Percentiles rank a stretch among this genome's conserved stretches.
phyloP scores from a whole-genome alignment of 2,113 vertebrate genomes.

The Aleadryas rufinucha region DNA sequence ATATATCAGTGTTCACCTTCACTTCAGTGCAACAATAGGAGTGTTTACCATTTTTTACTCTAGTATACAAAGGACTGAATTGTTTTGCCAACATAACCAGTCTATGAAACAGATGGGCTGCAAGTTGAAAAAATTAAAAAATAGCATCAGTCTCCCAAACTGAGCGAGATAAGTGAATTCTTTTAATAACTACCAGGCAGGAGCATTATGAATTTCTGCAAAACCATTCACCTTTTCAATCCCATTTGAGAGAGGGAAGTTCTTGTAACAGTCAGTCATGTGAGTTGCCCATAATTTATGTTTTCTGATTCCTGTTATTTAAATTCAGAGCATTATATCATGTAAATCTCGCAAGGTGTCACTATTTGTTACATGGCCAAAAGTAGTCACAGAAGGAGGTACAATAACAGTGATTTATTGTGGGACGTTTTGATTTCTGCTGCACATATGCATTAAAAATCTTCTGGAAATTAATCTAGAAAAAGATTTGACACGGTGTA shows the following conservation, averaged over 20 bases:
- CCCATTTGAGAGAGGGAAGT: neutral
- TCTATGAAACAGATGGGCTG: constrained; percentile 20
- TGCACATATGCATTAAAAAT: constrained; percentile 43
- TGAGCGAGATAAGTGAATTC: neutral
- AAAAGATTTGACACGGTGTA: constrained; percentile 22
- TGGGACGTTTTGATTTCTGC: constrained; percentile 39
- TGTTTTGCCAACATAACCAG: constrained; percentile 16
- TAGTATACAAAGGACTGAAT: constrained; percentile 12
- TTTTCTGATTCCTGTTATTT: constrained; percentile 28
- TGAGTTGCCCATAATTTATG: constrained; percentile 22
- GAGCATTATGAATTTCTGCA: constrained; percentile 1
- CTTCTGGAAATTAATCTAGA: constrained; percentile 47
- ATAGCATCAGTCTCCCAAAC: neutral
- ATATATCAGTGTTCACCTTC: constrained; percentile 29
- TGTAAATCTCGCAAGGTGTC: constrained; percentile 33
- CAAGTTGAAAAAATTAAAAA: neutral
- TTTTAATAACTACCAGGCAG: neutral
- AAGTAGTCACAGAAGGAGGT: constrained; percentile 45
- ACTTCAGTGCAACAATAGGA: constrained; percentile 32
- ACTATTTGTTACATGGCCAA: constrained; percentile 42
- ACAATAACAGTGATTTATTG: constrained; percentile 47
- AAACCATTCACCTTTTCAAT: constrained; percentile 43
- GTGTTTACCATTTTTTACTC: constrained; percentile 27
- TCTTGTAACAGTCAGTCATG: constrained; percentile 41
- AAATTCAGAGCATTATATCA: constrained; percentile 44